A percentile compares a stretch with the other conserved stretches of the same genome.
Evolutionary conservation across 1,140 invertebrate genomes (phyloP).

Genomic region (Glossosoma conforme): DNA sequence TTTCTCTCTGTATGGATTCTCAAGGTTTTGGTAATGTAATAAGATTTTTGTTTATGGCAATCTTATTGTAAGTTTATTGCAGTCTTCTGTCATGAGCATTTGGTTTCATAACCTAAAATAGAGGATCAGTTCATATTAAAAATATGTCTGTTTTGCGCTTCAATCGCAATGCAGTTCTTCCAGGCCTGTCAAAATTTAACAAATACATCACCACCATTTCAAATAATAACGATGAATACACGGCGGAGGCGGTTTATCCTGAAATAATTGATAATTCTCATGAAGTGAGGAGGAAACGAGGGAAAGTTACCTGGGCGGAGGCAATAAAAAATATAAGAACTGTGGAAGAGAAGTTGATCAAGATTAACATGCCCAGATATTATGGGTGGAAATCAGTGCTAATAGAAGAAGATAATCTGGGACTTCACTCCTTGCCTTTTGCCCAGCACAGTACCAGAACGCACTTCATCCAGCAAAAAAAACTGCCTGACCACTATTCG

Average conservation of each 20-base stretch:
- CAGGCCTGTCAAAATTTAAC: background rate
- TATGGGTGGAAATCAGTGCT: constrained; percentile 67
- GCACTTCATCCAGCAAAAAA: constrained; percentile 48
- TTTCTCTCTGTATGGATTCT: too few relatives aligned
- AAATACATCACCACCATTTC: background rate
- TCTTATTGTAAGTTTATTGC: too few relatives aligned
- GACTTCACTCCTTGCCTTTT: constrained; percentile 63
- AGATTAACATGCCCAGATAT: constrained; percentile 72
- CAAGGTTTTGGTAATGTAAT: too few relatives aligned
- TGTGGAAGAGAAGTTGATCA: constrained; percentile 77
- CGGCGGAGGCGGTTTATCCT: constrained; percentile 16
- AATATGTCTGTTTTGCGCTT: constrained; percentile 10
- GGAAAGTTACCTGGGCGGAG: constrained; percentile 48
- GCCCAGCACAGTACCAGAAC: constrained; percentile 71
- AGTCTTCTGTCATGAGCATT: too few relatives aligned
- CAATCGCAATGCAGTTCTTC: background rate
- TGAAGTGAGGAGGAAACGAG: constrained; percentile 29
- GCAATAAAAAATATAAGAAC: constrained; percentile 61
- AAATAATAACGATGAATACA: constrained; percentile 11
- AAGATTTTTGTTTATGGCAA: too few relatives aligned
- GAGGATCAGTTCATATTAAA: too few relatives aligned
- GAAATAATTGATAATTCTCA: constrained; percentile 13
- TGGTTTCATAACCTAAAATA: too few relatives aligned
- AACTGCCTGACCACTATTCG: constrained; percentile 53
- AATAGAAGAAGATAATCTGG: constrained; percentile 55